phyloP scores from a whole-genome alignment of 1,140 invertebrate genomes.

The Drosophila virilis region DNA sequence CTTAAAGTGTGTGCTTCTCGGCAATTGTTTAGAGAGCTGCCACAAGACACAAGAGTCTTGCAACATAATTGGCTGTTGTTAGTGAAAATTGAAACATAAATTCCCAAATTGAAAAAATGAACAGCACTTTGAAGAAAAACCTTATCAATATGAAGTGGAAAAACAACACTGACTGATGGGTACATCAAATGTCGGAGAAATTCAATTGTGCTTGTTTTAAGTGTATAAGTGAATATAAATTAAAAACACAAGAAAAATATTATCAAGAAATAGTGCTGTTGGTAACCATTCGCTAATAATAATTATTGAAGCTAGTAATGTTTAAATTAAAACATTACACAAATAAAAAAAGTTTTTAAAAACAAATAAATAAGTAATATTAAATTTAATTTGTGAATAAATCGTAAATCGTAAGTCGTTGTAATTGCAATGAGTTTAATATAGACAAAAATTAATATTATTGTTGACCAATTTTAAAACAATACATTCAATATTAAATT shows the following conservation, averaged over 20 bases:
- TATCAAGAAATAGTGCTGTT: too few species aligned
- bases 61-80: slow-evolving; percentile 45
- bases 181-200: slow-evolving; percentile 11
- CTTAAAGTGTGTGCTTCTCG: slow-evolving; percentile 30
- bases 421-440: too few species aligned
- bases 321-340: too few species aligned
- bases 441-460: too few species aligned
- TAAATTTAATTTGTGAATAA: too few species aligned
- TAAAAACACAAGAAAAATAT: neutral
- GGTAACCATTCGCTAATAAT: too few species aligned
- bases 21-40: slow-evolving; percentile 24
- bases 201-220: slow-evolving; percentile 1
- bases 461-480: too few species aligned
- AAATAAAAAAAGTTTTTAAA: too few species aligned
- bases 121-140: slow-evolving; percentile 40
- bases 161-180: slow-evolving; percentile 19
- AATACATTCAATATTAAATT: too few species aligned
- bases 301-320: too few species aligned
- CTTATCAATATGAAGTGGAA: slow-evolving; percentile 45
- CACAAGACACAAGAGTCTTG: slow-evolving; percentile 55
- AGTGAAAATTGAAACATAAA: slow-evolving; percentile 29
- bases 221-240: neutral
- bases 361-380: too few species aligned
- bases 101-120: slow-evolving; percentile 54
- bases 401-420: too few species aligned